Evolutionary conservation across 2,797 vertebrate genomes (phyloP), one percentile per base, ranked within the genome.

Genomic region (Brachyrhaphis roseni): DNA sequence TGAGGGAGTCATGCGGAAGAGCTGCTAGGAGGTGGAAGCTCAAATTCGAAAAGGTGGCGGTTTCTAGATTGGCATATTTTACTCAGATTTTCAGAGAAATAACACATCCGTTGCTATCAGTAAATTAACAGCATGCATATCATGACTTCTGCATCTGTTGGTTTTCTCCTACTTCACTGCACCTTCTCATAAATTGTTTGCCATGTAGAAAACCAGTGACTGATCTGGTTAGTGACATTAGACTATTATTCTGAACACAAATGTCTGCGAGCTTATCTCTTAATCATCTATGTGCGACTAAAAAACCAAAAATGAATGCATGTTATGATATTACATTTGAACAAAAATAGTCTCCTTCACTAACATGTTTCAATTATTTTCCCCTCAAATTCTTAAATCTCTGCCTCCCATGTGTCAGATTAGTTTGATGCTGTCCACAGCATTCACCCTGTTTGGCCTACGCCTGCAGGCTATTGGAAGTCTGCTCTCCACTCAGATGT

Each of bases 401-500:
- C 80, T 57, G 80, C 85, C 78, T 91, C 90, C 88, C 87, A 78
- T 79, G 87, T 90, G 90, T 89, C 87, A 84, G 83, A 91, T 92
- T 90, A 92, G 87, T 86, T 89, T 87, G 91, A 88, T 86, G 79
- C 87, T 73, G 74, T 88, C 89, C 82, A 81, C 85, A 82, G 84
- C 41, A 70, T 82, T 83, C 85, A 53, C 83, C 75, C 84, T 78
- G 88, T 87, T 85, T 89, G 84, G 80, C 79, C 79, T 34, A 1
- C 57, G 77, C 87, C 90, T 36, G 59, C 83, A 79, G 88, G 88
- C 91, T 83, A 82, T 88, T 90, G 86, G 86, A 93, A 88, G 89
- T 92, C 88, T 86, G 84, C 90, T 86, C 70, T 88, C 78, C 83
- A 80, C 89, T 93, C 90, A 87, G 84, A 93, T 90, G 90, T 90